Percentiles rank a stretch among this genome's conserved stretches.
Conservation (phyloP, 2,888 invertebrate genomes). For the Brachycybe producta region DNA sequence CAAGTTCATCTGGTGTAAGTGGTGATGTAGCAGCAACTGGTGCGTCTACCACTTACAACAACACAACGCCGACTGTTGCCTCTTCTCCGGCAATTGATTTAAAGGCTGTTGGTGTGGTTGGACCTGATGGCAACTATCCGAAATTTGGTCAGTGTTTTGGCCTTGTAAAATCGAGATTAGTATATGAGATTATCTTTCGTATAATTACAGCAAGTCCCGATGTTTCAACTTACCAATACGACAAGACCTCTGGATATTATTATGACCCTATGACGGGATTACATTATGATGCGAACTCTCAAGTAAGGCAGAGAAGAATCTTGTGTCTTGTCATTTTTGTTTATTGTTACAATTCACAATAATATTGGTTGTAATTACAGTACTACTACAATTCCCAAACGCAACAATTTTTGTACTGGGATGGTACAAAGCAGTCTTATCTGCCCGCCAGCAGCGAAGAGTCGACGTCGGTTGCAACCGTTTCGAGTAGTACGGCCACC, state of each 20-base stretch:
- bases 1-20: not conserved
- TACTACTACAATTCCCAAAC: slow-evolving; percentile 91
- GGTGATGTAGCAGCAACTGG: not conserved
- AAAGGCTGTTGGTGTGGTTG: not conserved
- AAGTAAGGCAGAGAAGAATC: slow-evolving; percentile 29
- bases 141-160: slow-evolving; percentile 7
- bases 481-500: slow-evolving; percentile 25
- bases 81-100: not conserved
- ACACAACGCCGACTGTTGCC: not conserved
- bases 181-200: no score
- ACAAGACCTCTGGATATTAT: slow-evolving; percentile 89
- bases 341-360: no score
- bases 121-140: slow-evolving; percentile 9
- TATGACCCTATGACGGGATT: slow-evolving; percentile 84
- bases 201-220: slow-evolving; percentile 50
- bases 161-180: not conserved
- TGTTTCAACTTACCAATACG: slow-evolving; percentile 80
- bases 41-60: not conserved
- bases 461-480: slow-evolving; percentile 24
- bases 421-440: slow-evolving; percentile 43
- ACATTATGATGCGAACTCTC: slow-evolving; percentile 91
- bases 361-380: slow-evolving; percentile 24
- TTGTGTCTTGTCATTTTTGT: not conserved
- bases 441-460: slow-evolving; percentile 29
- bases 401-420: slow-evolving; percentile 91